These are phyloP conservation scores for Promerops cafer DNA, from an alignment of 2,113 vertebrate genomes.

Conservation along the genomic window DNA sequence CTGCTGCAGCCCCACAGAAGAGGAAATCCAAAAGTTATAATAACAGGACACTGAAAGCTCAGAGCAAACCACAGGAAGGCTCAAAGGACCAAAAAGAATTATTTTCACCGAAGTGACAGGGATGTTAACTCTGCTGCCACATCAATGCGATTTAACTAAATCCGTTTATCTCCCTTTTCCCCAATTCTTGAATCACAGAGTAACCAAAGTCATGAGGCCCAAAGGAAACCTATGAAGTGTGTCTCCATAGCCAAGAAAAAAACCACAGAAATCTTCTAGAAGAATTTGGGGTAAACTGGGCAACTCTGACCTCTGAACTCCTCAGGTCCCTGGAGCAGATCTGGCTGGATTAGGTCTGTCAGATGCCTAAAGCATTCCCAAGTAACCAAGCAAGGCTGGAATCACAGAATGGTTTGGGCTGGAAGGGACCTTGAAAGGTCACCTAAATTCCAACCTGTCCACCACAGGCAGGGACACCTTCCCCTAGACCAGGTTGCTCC, in stretches of 20 bases:
- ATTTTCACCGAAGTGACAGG: not conserved
- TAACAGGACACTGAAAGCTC: not conserved
- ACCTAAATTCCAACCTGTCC: not conserved
- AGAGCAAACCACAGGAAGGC: not conserved
- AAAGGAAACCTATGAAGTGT: not conserved
- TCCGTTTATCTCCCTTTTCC: not conserved
- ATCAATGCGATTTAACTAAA: not conserved
- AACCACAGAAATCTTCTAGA: not conserved
- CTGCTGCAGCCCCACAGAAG: not conserved
- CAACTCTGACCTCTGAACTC: not conserved
- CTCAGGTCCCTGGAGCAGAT: not conserved
- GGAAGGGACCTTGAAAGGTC: not conserved
- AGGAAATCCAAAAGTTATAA: not conserved
- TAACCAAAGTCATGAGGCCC: not conserved
- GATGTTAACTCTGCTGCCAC: not conserved
- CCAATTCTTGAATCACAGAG: not conserved
- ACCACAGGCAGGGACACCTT: not conserved
- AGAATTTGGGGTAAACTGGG: not conserved
- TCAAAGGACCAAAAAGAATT: not conserved
- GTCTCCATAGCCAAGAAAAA: not conserved
- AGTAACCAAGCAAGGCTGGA: not conserved
- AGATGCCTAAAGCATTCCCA: not conserved
- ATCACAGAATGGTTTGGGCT: not conserved
- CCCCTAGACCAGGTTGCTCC: fast-evolving
- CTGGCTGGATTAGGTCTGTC: not conserved